Evolutionary conservation across 2,113 vertebrate genomes (phyloP), one percentile per base, ranked within the genome.

Genomic region (Pedionomus torquatus): DNA sequence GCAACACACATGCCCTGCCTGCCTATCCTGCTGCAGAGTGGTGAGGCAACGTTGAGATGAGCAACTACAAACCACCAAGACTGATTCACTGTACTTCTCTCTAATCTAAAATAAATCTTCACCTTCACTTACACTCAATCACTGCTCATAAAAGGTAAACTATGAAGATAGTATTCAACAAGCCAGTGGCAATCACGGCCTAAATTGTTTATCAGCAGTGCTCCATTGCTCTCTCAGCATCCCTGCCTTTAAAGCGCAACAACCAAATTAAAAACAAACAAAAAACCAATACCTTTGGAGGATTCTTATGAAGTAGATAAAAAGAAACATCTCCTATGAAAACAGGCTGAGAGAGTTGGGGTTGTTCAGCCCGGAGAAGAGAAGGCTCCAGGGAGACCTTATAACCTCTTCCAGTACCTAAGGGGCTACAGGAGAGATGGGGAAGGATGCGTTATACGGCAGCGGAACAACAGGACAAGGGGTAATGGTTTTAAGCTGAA

Each of bases 1-100:
- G 51, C 3, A 1, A 12, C 3, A 11, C 18, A 7, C 2, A 0
- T 3, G 3, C 25, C 14, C 10, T 43, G 16, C 35, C 54, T 18
- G n/a, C 37, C 54, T 2, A 1, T 13, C 71, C 92, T 31, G 70
- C 52, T 43, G 70, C 64, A 21, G 26, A 16, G n/a, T 7, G 0
- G 20, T 6, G 7, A 35, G 14, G 49, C 41, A 35, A 48, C 54
- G 28, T 13, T 14, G 19, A 41, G 30, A 75, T 55, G 15, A 33
- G 31, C 31, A 44, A 26, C 52, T 16, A 18, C 3, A 19, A 52
- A 49, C 58, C 54, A 68, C 7, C 37, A 21, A 26, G 51, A 24
- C 9, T 51, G 16, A 49, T 35, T 28, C 57, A 54, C 31, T 19
- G 37, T 46, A 41, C 64, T n/a, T 10, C 24, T 14, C 44, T 43